Evolutionary conservation across 1,140 invertebrate species (phyloP), one percentile per base, ranked within the genome.

Genomic region (Dryas iulia): DNA sequence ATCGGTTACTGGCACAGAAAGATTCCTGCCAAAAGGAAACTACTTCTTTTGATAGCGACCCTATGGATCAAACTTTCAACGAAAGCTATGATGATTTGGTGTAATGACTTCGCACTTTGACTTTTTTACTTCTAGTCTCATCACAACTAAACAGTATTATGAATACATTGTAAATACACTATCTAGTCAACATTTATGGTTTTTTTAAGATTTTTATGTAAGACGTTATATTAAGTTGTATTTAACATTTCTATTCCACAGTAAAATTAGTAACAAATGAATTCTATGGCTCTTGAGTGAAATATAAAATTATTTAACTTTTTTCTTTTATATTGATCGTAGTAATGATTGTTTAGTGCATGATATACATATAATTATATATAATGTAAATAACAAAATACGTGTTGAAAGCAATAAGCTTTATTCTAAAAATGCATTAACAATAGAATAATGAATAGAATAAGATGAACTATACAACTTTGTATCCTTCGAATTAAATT

Each of bases 371-470:
- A 4, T n/a, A n/a, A n/a, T n/a, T n/a, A 28, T 31, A 63, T 14
- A 24, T 59, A 47, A 21, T 66, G 62, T 69, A 73, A 63, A 72
- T 72, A 68, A 14, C 7, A n/a, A 14, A 71, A 53, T 79, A 89
- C 88, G 86, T 90, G 88, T 89, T 71, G 67, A 74, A 90, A 90
- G 88, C 88, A 90, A 90, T 90, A 90, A 86, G 73, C 59, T 62
- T 47, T n/a, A 25, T 60, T 26, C 4, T 18, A 10, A 21, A 57
- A 65, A 21, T 24, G 28, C 53, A 18, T 12, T 64, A 56, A 8
- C 56, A 35, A 24, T 66, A 67, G 11, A 61, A 8, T 31, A 54
- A 59, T 39, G 8, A 31, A 59, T 58, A 47, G 18, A n/a, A n/a
- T n/a, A n/a, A n/a, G n/a, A n/a, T n/a, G n/a, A n/a, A n/a, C n/a